Base-by-base conservation (phyloP, 2,888 invertebrate genomes). In the Cosmia pyralina region DNA sequence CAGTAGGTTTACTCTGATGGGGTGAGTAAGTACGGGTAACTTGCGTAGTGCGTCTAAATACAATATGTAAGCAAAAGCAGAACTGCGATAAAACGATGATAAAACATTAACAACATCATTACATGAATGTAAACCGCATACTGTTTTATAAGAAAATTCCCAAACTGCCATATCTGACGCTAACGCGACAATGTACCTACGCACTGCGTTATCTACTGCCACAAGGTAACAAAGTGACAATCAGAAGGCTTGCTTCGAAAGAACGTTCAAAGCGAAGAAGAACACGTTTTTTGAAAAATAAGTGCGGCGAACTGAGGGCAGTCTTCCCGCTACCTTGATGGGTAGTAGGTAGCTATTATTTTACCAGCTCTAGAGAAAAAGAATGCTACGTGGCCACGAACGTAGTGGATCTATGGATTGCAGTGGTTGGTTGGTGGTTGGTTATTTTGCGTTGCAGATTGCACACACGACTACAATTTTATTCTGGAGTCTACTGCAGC, bases 61-160 rank as follows among this genome's bases (percentile, higher is more conserved):
- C 28, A 28, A n/a, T 28, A n/a, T 46, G 19, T 78, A 46, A 66
- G 60, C 28, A 52, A 52, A 41, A 62, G 65, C 74, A 66, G 8
- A 65, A 19, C 28, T 1, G 41, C 34, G 76, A 64, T 59, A 76
- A 72, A 41, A 34, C 46, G 17, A 41, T 62, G 46, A 48, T 48
- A 67, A 34, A n/a, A 48, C 46, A 60, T 41, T 46, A 38, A 63
- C 44, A 78, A 66, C 46, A 80, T 63, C 59, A 82, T 62, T 69
- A 65, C 57, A 15, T n/a, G 46, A 63, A 76, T 58, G 59, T 64
- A 50, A 58, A 57, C 59, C 67, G 72, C 48, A 52, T 64, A 77
- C 69, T 80, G 69, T 55, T 55, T 22, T 66, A 50, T 38, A 64
- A 78, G 79, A 78, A 72, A 63, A 55, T 69, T 78, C 83, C 69